These are phyloP conservation scores for Ianthella basta DNA, from an alignment of 37 sponge, comb jelly and placozoan species.

Conservation along the genomic window DNA sequence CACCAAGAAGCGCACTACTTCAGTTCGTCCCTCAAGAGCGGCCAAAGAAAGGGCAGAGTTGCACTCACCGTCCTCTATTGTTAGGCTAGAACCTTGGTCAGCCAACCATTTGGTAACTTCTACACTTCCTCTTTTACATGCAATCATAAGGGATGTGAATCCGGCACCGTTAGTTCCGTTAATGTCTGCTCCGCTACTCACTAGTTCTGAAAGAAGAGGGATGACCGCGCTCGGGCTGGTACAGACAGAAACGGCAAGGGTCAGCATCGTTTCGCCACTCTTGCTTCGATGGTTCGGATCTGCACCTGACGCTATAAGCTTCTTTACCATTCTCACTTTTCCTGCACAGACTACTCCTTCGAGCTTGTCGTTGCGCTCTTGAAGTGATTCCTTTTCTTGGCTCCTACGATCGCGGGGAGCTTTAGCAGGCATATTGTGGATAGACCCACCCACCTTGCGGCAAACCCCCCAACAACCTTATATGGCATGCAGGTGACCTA, in stretches of 20 bases:
- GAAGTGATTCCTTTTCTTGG: not conserved
- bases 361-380: constrained; percentile 46
- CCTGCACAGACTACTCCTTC: constrained; percentile 39
- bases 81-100: constrained; percentile 19
- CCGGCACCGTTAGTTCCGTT: constrained; percentile 61
- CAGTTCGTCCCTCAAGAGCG: constrained; percentile 48
- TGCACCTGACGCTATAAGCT: constrained; percentile 41
- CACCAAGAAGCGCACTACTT: constrained; percentile 46
- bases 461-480: not conserved
- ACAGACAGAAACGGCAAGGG: constrained; percentile 35
- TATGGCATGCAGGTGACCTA: not conserved
- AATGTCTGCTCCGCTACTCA: constrained; percentile 58
- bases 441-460: too few species aligned
- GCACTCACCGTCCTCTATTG: constrained; percentile 58
- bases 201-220: constrained; percentile 25
- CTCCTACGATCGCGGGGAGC: not conserved
- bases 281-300: constrained; percentile 21
- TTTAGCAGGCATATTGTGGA: constrained; percentile 4
- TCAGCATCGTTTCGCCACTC: constrained; percentile 38
- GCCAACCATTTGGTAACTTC: constrained; percentile 31
- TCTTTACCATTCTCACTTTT: constrained; percentile 41
- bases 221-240: constrained; percentile 23
- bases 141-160: constrained; percentile 64
- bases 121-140: constrained; percentile 39
- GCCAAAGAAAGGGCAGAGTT: constrained; percentile 66